Evolutionary conservation across 2,888 invertebrate genomes (phyloP), one percentile per base, ranked within the genome.

Genomic region (Clepsis dumicolana): DNA sequence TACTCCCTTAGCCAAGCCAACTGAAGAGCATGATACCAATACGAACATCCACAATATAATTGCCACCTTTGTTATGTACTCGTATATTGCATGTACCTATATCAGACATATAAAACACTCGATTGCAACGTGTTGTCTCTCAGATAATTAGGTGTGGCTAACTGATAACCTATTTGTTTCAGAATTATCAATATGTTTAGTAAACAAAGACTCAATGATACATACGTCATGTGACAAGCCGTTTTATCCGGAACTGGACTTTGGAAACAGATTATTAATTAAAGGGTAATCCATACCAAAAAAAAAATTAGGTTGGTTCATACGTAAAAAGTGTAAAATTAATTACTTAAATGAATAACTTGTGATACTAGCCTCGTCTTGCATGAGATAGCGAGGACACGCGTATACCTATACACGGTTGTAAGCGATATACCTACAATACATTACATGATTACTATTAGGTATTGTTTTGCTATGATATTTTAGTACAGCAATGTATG

Each of bases 161-260:
- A 24, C 38, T 44, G 66, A 66, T 66, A 66, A 61, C 66, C 61
- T 60, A 61, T 60, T 29, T 21, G 52, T 48, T 44, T 54, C 25
- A 54, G 27, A 61, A 35, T 62, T 54, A 66, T 56, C 65, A 38
- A 27, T 50, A 21, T 56, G 14, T 41, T 65, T 60, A 53, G 53
- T 53, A 60, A 65, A 65, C 24, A 54, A 60, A 65, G 24, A 41
- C 24, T 10, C 21, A 21, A 18, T 21, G 48, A 48, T 21, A 48
- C 21, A 48, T 48, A 7, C 12, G 44, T n/a, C 32, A 24, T 48
- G 12, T 16, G 44, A 21, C 32, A 24, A 14, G 52, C 24, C 12
- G 59, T 53, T 53, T 1, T 1, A 52, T 21, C 27, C 50, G 24
- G 64, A 50, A 64, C 48, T 48, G 48, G 48, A 48, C 48, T 48